These are phyloP conservation scores for Nibea albiflora DNA, from an alignment of 2,113 vertebrate species.

Conservation along the genomic window DNA sequence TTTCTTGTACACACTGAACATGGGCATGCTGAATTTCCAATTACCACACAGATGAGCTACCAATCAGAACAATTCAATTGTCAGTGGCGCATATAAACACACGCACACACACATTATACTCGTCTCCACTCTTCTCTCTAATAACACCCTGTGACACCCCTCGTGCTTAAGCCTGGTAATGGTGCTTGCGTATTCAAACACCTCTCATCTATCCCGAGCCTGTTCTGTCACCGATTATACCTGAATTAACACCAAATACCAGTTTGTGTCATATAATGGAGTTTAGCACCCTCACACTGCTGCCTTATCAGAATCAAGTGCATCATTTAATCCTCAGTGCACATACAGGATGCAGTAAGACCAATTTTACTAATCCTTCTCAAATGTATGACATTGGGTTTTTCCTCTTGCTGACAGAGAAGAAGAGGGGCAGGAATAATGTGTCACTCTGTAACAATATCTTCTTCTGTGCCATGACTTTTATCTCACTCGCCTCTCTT, in stretches of 20 bases:
- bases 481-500: constrained; percentile 24
- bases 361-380: constrained; percentile 13
- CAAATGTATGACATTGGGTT: background rate
- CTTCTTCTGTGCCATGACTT: background rate
- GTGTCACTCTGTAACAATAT: constrained; percentile 33
- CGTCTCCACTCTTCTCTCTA: background rate
- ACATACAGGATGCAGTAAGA: background rate
- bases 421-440: constrained; percentile 10
- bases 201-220: constrained; percentile 16
- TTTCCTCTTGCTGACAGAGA: background rate
- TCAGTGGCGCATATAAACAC: constrained; percentile 10
- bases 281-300: constrained; percentile 1
- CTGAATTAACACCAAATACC: constrained; percentile 15
- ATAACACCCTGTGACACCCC: background rate
- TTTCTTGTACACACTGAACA: background rate
- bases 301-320: constrained; percentile 33
- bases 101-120: background rate
- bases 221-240: constrained; percentile 20
- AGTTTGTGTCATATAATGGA: constrained; percentile 11
- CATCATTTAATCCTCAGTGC: constrained; percentile 10
- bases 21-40: background rate
- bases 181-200: constrained; percentile 38
- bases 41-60: background rate
- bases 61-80: constrained; percentile 21
- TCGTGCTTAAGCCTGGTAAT: constrained; percentile 12